Base-by-base conservation (phyloP, 2,888 invertebrate genomes). In the Tanypteryx hageni region DNA sequence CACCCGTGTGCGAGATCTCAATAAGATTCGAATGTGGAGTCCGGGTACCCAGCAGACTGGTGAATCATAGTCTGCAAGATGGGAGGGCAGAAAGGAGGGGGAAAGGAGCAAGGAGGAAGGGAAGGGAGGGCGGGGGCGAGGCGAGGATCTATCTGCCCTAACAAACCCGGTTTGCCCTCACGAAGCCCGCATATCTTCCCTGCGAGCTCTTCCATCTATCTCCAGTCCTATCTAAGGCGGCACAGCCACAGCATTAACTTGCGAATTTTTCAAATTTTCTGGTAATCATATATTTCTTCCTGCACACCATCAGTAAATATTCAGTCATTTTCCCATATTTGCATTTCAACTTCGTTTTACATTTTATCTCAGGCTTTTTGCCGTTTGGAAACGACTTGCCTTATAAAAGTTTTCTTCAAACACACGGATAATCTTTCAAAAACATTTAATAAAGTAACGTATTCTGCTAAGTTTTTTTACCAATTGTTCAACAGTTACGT, bases 171-270 rank as follows among this genome's bases (percentile, higher is more conserved):
- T 61, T 64, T 59, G 61, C 18, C 59, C 59, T 86, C 86, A 86
- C 86, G 86, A 86, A 31, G 61, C 86, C 86, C 86, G 86, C 86
- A 86, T 86, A 86, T 86, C 86, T 86, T 86, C 85, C 58, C 85
- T 83, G 18, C 83, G 56, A 44, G 57, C 56, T 57, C 56, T 57
- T 57, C 61, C 27, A 61, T 13, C 58, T 59, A 86, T 86, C 86
- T 31, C 58, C 14, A 57, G 57, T 61, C 86, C 86, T 64, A 86
- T 86, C 86, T 59, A 59, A 86, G 61, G 44, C 58, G 86, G 61
- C 58, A 27, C 86, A 18, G 59, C 61, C 86, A 59, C 86, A 27
- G 18, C 86, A 61, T 86, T 86, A 61, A 31, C 86, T 86, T 31
- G 61, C 16, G 61, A 61, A 64, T 86, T 85, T 85, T 85, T 31